Base-by-base conservation (phyloP, 2,797 vertebrate species). In the Hypotaenidia philippensis region DNA sequence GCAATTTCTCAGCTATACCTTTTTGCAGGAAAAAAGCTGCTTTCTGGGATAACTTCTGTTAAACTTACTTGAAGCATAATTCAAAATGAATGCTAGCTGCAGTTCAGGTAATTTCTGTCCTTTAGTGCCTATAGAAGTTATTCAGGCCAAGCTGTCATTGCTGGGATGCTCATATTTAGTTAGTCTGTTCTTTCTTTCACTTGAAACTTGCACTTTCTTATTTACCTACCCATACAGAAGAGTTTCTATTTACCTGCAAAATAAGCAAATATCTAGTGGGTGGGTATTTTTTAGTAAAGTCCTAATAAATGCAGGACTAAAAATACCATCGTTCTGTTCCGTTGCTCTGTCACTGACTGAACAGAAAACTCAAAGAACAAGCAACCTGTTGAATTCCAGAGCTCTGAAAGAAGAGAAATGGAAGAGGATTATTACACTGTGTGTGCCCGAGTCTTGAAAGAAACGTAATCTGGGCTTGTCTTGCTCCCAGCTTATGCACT, bases 131-230 rank as follows among this genome's bases (percentile, higher is more conserved):
- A 44, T 31, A 70, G 71, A 77, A 76, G 65, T 91, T 91, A 77
- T 88, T 91, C 89, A 90, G 89, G 83, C 90, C 47, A 89, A 85
- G 60, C 49, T 38, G 31, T 85, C 11, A 0, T 84, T 91, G 87
- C 85, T 89, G 82, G 70, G 59, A 91, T 90, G 63, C 82, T 92
- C 84, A 74, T 76, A 65, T 63, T 79, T 13, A 76, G 75, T 66
- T 55, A 55, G 23, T 90, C 79, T 65, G 8, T 61, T 83, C 45
- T 36, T 80, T 91, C 89, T 61, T 81, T 95, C 44, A 86, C 83
- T 77, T 75, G 84, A 90, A 75, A 94, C 83, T 92, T 94, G 82
- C 89, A 90, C 90, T 94, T 95, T 95, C 65, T 64, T 77, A 72
- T 79, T 72, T 92, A 69, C 65, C 71, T 94, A 32, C 68, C 84